Evolutionary conservation across 2,888 invertebrate genomes (phyloP), one percentile per base, ranked within the genome.

Genomic region (Stramonita haemastoma): DNA sequence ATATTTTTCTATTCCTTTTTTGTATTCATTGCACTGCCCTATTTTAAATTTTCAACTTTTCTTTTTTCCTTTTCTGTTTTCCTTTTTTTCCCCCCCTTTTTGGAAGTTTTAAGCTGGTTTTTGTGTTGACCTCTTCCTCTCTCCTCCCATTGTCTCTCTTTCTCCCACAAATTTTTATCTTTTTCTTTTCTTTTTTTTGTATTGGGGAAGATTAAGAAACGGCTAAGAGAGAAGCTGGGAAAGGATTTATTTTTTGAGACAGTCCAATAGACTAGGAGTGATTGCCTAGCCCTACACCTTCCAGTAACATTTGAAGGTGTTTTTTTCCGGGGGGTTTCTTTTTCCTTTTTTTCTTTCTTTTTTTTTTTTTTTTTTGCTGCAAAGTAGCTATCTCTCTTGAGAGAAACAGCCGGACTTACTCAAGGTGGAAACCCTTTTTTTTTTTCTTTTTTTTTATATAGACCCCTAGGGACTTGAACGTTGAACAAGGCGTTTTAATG

Each of bases 401-500:
- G 79, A 26, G 73, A 11, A 79, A 34, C 79, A 79, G 79, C 34
- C 79, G 34, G 79, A 34, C 15, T 34, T 19, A 5, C 22, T 79
- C 79, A 79, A 26, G 34, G 22, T 4, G 32, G 79, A 34, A 79
- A 79, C 79, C 79, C 26, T 36, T 34, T 36, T 46, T 46, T 46
- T 46, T 8, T 46, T 46, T 36, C 19, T 36, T 36, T 46, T 46
- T 46, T 46, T 8, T 46, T 46, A 19, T 34, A 19, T 36, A 56
- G 46, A n/a, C 56, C 6, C 29, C 46, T 19, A 46, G 29, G 15
- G 56, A 57, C 56, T 57, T 46, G 46, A n/a, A 15, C 83, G 17
- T 6, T 26, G n/a, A 57, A 56, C 85, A 79, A 15, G 79, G 11
- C 32, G 79, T 79, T 79, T 79, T 79, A 79, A 79, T 79, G 79